Evolutionary conservation across 1,140 invertebrate genomes (phyloP).

Genomic region (Danaus plexippus): DNA sequence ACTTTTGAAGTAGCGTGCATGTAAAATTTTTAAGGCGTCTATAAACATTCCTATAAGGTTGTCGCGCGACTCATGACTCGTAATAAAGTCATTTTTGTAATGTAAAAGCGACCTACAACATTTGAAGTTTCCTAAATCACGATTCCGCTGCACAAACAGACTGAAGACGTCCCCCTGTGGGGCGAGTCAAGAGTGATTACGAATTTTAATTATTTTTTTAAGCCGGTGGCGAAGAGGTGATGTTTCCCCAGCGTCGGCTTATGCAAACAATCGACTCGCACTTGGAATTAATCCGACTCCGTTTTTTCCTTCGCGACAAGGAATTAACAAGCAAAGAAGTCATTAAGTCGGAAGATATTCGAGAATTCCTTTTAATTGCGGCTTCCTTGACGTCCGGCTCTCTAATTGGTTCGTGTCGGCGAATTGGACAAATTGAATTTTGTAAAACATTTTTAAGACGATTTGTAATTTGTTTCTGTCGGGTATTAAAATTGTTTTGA

Average conservation of each 20-base stretch:
- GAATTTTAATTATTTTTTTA: constrained; percentile 73
- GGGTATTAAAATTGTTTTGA: constrained; percentile 16
- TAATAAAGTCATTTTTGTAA: constrained; percentile 54
- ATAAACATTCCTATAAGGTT: constrained; percentile 58
- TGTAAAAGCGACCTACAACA: constrained; percentile 31
- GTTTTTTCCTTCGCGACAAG: constrained; percentile 68
- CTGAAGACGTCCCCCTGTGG: constrained; percentile 43
- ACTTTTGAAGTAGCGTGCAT: constrained; percentile 55
- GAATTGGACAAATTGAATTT: constrained; percentile 57
- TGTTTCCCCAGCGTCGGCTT: constrained; percentile 64
- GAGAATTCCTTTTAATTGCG: constrained; percentile 69
- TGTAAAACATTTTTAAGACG: constrained; percentile 42
- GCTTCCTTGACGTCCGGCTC: constrained; percentile 58
- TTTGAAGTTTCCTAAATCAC: constrained; percentile 10
- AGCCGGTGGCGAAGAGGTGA: constrained; percentile 68
- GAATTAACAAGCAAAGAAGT: constrained; percentile 72
- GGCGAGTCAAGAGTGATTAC: constrained; percentile 70
- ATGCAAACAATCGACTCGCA: constrained; percentile 71
- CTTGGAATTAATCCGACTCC: constrained; percentile 69
- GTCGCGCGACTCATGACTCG: constrained; percentile 36
- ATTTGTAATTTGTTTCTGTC: constrained; percentile 29
- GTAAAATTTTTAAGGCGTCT: constrained; percentile 56
- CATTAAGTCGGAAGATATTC: constrained; percentile 69
- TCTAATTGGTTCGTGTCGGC: constrained; percentile 67
- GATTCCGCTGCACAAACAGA: constrained; percentile 12